Percentiles rank a stretch among this genome's conserved stretches.
These are phyloP conservation scores for Oryzaephilus surinamensis DNA, from an alignment of 1,140 invertebrate species.

Conservation along the genomic window DNA sequence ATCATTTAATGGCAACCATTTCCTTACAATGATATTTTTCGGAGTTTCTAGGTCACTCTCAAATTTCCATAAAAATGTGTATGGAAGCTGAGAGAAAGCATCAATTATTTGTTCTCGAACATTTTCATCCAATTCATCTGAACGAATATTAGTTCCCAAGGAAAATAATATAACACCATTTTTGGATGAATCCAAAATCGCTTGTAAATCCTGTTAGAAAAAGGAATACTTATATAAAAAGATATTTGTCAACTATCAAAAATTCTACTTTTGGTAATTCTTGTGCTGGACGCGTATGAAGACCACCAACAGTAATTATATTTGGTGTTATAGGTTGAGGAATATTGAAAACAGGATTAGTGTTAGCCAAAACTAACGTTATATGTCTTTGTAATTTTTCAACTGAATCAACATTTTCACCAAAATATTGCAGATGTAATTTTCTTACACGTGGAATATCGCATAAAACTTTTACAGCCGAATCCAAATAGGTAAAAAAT, in stretches of 20 bases:
- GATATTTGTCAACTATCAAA: too few species aligned
- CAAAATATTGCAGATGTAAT: background rate
- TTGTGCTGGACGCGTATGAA: conserved; percentile 38
- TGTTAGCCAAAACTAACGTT: conserved; percentile 2
- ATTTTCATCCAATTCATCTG: conserved; percentile 25
- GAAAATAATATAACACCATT: conserved; percentile 40
- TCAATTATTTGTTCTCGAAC: conserved; percentile 31
- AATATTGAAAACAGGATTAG: conserved; percentile 31
- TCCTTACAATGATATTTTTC: conserved; percentile 44
- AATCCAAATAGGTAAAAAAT: conserved; percentile 1
- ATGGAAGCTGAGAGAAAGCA: conserved; percentile 32
- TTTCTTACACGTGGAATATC: background rate
- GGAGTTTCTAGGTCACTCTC: conserved; percentile 36
- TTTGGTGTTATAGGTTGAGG: conserved; percentile 31
- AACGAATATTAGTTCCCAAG: conserved; percentile 36
- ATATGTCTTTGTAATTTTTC: background rate
- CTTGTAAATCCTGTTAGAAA: conserved; percentile 18
- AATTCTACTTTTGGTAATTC: too few species aligned
- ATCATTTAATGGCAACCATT: conserved; percentile 37
- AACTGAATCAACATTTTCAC: background rate
- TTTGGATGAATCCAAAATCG: conserved; percentile 26
- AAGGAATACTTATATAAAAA: too few species aligned
- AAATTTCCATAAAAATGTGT: conserved; percentile 37
- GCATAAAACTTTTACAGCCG: background rate
- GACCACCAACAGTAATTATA: conserved; percentile 46